Base-by-base conservation (phyloP, 2,888 invertebrate genomes). In the Fabriciana adippe region DNA sequence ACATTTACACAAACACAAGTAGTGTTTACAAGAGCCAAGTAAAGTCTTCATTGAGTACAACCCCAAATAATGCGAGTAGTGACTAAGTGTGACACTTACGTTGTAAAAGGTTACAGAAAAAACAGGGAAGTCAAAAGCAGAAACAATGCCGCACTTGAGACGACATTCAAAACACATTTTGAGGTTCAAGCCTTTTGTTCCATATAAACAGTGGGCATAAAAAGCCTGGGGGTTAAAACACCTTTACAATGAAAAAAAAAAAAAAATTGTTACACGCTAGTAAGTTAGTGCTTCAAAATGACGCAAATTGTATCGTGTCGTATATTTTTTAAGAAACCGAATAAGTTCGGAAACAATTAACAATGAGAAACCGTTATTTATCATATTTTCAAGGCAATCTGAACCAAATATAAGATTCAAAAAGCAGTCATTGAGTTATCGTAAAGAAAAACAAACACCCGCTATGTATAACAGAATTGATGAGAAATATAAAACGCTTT, bases 111-210 rank as follows among this genome's bases (percentile, higher is more conserved):
- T 69, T 64, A 61, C 60, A 56, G 55, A n/a, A 65, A 63, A 47
- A 60, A 63, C 54, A 50, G 61, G 71, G 53, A 66, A 69, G 72
- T 72, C 69, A 64, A 64, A 55, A 66, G 66, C 64, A 61, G 64
- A 59, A 68, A 72, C 69, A 72, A 69, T 69, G 65, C 50, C 45
- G 55, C 66, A 72, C 72, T 72, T 67, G 72, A 72, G 72, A 72
- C 72, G 67, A 68, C 69, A 72, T 72, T 72, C 72, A 64, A 67
- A 67, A 69, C 69, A 69, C 69, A 69, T 69, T 72, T 69, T 64
- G 67, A 72, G 69, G 67, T 66, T 60, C 67, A 66, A 68, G 57
- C 47, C 69, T 54, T 69, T 72, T 69, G 69, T 69, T 60, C 54
- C 21, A 54, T 41, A 65, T 56, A 68, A 67, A 72, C 67, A 72